Evolutionary conservation across 2,888 invertebrate genomes (phyloP), one percentile per base, ranked within the genome.

Genomic region (Drosophila nr. fundita): DNA sequence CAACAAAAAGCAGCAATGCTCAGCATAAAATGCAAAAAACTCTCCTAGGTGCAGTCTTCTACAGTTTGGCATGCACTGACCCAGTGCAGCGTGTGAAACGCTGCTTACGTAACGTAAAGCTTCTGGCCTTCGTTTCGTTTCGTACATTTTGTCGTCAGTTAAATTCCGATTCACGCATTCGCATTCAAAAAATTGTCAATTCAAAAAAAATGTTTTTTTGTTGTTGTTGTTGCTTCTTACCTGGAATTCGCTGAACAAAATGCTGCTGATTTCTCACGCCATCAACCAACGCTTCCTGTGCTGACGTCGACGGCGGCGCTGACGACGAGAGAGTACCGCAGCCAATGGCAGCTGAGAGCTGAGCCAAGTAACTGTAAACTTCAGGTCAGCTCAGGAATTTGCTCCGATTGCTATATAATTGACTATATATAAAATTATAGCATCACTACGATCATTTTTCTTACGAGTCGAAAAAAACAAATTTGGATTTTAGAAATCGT

Each of bases 31-130:
- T 42, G 2, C 36, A n/a, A 54, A 45, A 45, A 24, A 61, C 45
- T 49, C 58, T 57, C 2, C 52, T 49, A 36, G 68, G 65, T 52
- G 64, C 4, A 45, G 45, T 45, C 45, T 45, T 24, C 21, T 32
- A 65, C 80, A 66, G 80, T 78, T 78, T 65, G 36, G 29, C 29
- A 63, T 15, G 61, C 60, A 63, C 77, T 80, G 72, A 52, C 72
- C 53, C 72, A 68, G 60, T 68, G 77, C 55, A 78, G 71, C 77
- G 80, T 78, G 77, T 80, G 77, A 78, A 79, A 67, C 61, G 24
- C 45, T 15, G 62, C 52, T 78, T 76, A 80, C 67, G 49, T 78
- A 80, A 80, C 36, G 52, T 11, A 38, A 10, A 2, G 10, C 21
- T 32, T 24, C 15, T 21, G 21, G 18, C 30, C 27, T 11, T 53